These are phyloP conservation scores for Triplophysa bombifrons DNA, from an alignment of 2,797 vertebrate species.

Conservation along the genomic window DNA sequence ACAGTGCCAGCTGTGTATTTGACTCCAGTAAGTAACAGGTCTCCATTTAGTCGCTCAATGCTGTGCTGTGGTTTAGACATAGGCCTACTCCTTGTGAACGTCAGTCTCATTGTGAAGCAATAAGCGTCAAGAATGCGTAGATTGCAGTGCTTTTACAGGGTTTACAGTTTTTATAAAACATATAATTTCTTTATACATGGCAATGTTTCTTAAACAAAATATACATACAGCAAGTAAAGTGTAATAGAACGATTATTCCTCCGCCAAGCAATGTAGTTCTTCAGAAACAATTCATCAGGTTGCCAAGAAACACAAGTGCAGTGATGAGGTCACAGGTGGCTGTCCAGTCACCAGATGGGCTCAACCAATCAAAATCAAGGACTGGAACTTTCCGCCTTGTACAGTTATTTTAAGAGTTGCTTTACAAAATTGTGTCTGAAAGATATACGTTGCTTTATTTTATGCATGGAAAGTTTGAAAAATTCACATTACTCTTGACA, in stretches of 20 bases:
- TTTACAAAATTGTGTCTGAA: no score
- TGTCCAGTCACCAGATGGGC: no score
- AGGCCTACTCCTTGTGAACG: not conserved
- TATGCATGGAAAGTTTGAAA: not conserved
- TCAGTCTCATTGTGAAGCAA: not conserved
- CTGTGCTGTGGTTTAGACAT: constrained; percentile 25
- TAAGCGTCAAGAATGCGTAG: not conserved
- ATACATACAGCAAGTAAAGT: not conserved
- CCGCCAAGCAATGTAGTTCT: not conserved
- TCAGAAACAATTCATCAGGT: not conserved
- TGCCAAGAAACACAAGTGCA: not conserved
- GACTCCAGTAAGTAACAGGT: not conserved
- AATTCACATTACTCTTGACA: not conserved
- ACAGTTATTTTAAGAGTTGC: no score
- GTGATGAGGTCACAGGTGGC: not conserved
- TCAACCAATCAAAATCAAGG: not conserved
- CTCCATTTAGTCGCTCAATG: constrained; percentile 40
- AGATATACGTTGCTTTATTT: not conserved
- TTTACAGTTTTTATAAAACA: no score
- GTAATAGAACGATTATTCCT: not conserved
- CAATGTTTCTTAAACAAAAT: not conserved
- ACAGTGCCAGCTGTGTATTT: constrained; percentile 53
- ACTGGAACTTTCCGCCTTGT: not conserved
- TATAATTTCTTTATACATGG: not conserved
- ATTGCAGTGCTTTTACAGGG: not conserved